Percentiles rank a stretch among this genome's conserved stretches.
Conservation (phyloP, 2,888 invertebrate genomes). For the Eupithecia subumbrata region DNA sequence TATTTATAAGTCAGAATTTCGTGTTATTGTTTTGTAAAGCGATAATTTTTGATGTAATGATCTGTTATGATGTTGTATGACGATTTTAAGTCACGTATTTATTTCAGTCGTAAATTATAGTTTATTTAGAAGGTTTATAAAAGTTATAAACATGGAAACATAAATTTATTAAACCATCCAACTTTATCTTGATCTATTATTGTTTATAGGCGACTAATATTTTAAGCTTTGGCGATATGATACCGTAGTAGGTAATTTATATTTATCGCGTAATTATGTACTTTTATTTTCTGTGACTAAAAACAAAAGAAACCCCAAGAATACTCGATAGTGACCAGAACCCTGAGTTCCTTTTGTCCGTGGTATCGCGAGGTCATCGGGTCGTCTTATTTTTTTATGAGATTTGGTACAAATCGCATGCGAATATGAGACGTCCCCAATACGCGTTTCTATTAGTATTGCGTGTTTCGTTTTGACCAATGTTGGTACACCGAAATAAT, state of each 20-base stretch:
- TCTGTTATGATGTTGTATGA: slow-evolving; percentile 17
- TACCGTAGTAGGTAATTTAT: neutral
- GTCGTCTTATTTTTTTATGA: too few relatives aligned
- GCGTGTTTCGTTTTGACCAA: too few relatives aligned
- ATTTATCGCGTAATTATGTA: neutral
- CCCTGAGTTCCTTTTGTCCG: too few relatives aligned
- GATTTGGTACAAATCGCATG: too few relatives aligned
- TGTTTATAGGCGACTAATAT: neutral
- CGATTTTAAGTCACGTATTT: neutral
- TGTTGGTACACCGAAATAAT: too few relatives aligned
- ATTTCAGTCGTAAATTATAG: neutral
- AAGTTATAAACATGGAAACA: neutral
- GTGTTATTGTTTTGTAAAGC: slow-evolving; percentile 39
- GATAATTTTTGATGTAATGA: slow-evolving; percentile 34
- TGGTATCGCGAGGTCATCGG: too few relatives aligned
- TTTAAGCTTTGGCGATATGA: neutral
- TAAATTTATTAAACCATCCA: neutral
- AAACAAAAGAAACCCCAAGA: neutral
- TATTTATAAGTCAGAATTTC: slow-evolving; percentile 34
- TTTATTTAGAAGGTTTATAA: neutral
- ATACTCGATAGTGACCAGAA: neutral
- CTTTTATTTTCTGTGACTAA: neutral
- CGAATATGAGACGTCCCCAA: too few relatives aligned
- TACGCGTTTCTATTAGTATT: too few relatives aligned
- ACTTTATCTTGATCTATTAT: neutral